These are phyloP conservation scores for Temnothorax longispinosus DNA, from an alignment of 1,140 invertebrate genomes.

Conservation along the genomic window DNA sequence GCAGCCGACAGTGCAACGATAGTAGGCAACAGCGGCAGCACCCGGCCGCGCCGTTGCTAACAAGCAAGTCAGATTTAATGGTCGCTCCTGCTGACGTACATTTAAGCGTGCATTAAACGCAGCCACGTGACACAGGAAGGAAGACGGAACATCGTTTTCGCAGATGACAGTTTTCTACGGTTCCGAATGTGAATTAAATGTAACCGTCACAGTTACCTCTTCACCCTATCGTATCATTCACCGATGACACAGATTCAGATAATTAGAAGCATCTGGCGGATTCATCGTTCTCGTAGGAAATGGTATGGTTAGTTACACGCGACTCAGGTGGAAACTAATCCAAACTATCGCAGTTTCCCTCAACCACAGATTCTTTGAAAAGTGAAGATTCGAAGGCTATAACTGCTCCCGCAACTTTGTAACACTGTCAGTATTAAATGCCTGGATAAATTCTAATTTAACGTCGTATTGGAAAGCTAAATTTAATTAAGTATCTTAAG, in stretches of 20 bases:
- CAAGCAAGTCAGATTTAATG: slow-evolving; percentile 76
- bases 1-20: background rate
- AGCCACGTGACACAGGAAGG: slow-evolving; percentile 44
- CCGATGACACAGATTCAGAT: slow-evolving; percentile 31
- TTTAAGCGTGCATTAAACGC: slow-evolving; percentile 74
- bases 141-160: slow-evolving; percentile 22
- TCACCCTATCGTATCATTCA: slow-evolving; percentile 14
- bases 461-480: background rate
- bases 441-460: background rate
- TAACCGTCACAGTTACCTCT: slow-evolving; percentile 19
- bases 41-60: slow-evolving; percentile 56
- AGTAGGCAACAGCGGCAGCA: slow-evolving; percentile 26
- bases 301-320: background rate
- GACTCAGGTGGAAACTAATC: slow-evolving; percentile 41
- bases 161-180: background rate
- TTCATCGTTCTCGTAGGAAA: slow-evolving; percentile 12
- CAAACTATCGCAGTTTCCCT: slow-evolving; percentile 23
- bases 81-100: slow-evolving; percentile 72
- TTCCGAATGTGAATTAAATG: slow-evolving; percentile 40
- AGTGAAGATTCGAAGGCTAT: background rate
- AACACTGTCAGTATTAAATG: slow-evolving; percentile 24
- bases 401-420: slow-evolving; percentile 2
- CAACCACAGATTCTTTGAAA: slow-evolving; percentile 25
- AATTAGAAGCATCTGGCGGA: slow-evolving; percentile 58
- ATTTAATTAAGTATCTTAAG: background rate